Evolutionary conservation across 2,797 vertebrate genomes (phyloP), one percentile per base, ranked within the genome.

Genomic region (Neostethus bicornis): DNA sequence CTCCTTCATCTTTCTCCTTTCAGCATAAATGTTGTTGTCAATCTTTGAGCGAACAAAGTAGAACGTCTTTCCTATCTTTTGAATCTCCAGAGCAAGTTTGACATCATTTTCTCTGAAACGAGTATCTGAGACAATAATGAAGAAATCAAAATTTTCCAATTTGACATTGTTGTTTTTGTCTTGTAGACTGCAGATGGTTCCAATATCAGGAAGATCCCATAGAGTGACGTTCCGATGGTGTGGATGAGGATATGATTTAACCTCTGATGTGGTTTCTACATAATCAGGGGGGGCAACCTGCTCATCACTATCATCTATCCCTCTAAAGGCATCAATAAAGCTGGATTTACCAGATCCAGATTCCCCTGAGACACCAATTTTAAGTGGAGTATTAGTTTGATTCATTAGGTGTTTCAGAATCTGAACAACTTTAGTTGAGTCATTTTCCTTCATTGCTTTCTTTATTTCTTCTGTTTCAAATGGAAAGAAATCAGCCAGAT

Each of bases 1-100:
- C 24, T 21, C 2, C 0, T 9, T 74, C 17, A 54, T 13, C 32
- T 70, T 82, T 13, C 71, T 66, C 46, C 77, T 42, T 3, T 2
- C 71, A 7, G 70, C 71, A 1, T 10, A 8, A 20, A 92, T 29
- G 31, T 87, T 77, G 5, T 85, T 55, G 13, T 93, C 92, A 20
- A 91, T 84, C 74, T 93, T 93, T 69, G 86, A 85, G 48, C 91
- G 87, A 46, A 92, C 79, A 28, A 93, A 93, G 73, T 92, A 93
- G 66, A 93, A 90, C 42, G 56, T 85, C 59, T 90, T 92, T 14
- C 66, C 69, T 63, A 87, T 89, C 39, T 72, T 82, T 32, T 79
- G 50, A 29, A 94, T 88, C 66, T 90, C 89, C 0, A 43, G 2
- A 25, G 91, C 91, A 23, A 94, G 79, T 48, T 73, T 77, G 0